These are phyloP conservation scores for Neofelis nebulosa DNA, from an alignment of 2,113 vertebrate species.

Conservation along the genomic window DNA sequence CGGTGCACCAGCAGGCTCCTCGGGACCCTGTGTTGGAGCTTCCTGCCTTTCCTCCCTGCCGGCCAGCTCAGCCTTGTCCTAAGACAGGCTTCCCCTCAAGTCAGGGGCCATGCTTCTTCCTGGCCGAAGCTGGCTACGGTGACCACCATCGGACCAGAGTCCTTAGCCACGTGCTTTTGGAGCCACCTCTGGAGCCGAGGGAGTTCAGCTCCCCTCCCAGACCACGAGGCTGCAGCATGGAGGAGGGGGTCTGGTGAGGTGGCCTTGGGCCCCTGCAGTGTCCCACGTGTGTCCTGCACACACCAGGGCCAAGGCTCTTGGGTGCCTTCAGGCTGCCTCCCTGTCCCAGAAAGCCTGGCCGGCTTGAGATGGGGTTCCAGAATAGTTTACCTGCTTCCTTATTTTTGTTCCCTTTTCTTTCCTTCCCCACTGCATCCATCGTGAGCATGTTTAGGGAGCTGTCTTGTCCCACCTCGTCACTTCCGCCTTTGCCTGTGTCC, in stretches of 20 bases:
- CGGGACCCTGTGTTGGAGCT: fast-evolving
- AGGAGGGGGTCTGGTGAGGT: fast-evolving
- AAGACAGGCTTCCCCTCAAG: neutral
- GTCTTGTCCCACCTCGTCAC: too few species aligned
- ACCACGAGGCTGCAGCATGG: neutral
- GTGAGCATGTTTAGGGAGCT: neutral
- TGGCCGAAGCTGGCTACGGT: neutral
- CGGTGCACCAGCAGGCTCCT: neutral
- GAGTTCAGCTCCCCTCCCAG: neutral
- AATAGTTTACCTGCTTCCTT: neutral
- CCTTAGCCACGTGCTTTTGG: neutral
- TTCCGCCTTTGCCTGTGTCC: neutral
- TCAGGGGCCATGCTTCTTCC: neutral
- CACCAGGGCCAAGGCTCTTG: neutral
- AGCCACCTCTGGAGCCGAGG: neutral
- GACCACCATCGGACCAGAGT: neutral
- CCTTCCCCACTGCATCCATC: fast-evolving
- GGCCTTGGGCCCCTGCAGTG: neutral
- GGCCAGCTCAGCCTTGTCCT: neutral
- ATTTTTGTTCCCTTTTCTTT: neutral
- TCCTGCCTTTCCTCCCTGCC: neutral
- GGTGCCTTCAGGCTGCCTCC: fast-evolving
- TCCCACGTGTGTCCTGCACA: neutral
- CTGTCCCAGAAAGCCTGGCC: neutral
- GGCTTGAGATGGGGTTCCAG: neutral